Base-by-base conservation (phyloP, 2,888 invertebrate genomes). In the Eristalis arbustorum region DNA sequence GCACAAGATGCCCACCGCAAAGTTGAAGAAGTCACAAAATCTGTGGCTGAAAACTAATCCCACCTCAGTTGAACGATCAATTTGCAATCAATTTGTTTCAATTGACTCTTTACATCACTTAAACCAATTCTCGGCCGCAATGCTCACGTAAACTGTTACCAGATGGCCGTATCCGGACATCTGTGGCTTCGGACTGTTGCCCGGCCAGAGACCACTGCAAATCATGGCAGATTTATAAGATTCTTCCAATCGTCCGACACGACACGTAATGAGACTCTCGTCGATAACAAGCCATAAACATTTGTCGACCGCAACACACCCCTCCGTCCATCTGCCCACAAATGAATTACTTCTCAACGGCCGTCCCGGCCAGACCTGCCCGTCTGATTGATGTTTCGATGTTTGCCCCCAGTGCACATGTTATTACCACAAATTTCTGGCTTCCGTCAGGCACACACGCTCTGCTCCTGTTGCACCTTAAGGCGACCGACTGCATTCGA, bases 301-400 rank as follows among this genome's bases (percentile, higher is more conserved):
- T 59, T 23, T 59, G 59, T 59, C 59, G 23, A 28, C 59, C 59
- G 25, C 59, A 59, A 13, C 59, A 2, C 5, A 3, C 14, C 2
- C 10, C 25, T 13, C 11, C 14, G 31, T 6, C 13, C 1, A 0
- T 1, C 49, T 10, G 8, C 6, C 18, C 49, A 18, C 59, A 59
- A 59, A 23, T 59, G 25, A 59, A 59, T 59, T 25, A 42, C n/a
- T 3, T 22, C 37, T 61, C n/a, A 61, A 42, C 10, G 42, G 14
- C 59, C 28, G 37, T 40, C 23, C 42, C 22, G 14, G n/a, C 25
- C 18, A 56, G 34, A 22, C 13, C 37, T 8, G 8, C 31, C 49
- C 23, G n/a, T 34, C 25, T 28, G 57, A 69, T 77, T 77, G 77
- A 56, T 63, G 69, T 77, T 40, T 69, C 63, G 63, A 57, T 71